These are phyloP conservation scores for Phylloscopus whistleri DNA, from an alignment of 2,113 vertebrate species.

Conservation along the genomic window DNA sequence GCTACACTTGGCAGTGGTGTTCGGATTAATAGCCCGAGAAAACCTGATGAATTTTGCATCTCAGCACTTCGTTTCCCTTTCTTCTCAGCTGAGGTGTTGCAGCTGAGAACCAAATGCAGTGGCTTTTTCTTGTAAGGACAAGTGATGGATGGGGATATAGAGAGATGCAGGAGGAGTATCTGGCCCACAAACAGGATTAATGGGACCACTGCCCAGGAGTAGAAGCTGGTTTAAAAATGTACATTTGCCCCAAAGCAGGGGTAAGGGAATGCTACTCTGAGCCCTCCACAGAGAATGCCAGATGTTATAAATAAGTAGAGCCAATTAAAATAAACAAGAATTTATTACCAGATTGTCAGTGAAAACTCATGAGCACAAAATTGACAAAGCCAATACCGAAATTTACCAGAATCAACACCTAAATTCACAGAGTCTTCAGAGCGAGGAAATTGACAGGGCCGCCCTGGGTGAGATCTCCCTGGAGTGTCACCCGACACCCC, in stretches of 20 bases:
- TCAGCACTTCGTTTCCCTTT: not conserved
- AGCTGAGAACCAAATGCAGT: not conserved
- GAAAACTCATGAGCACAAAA: too few relatives aligned
- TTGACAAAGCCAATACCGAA: too few relatives aligned
- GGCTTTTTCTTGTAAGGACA: not conserved
- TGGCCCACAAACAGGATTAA: not conserved
- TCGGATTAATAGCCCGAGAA: not conserved
- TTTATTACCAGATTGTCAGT: too few relatives aligned
- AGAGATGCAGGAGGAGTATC: not conserved
- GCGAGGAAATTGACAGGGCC: too few relatives aligned
- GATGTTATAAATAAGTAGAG: too few relatives aligned
- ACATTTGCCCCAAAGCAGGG: accelerated
- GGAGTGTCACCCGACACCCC: too few relatives aligned
- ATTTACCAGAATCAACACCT: too few relatives aligned
- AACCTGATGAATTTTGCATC: not conserved
- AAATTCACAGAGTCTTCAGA: too few relatives aligned
- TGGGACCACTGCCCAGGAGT: not conserved
- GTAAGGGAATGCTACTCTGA: not conserved
- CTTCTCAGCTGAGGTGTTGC: not conserved
- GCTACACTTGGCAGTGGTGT: not conserved
- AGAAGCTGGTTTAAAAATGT: not conserved
- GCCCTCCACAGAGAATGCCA: not conserved
- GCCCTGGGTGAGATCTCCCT: too few relatives aligned
- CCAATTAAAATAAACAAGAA: too few relatives aligned
- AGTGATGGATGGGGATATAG: not conserved